Percentiles rank a stretch among this genome's conserved stretches.
Evolutionary conservation across 2,888 invertebrate genomes (phyloP).

Genomic region (Sipha maydis): DNA sequence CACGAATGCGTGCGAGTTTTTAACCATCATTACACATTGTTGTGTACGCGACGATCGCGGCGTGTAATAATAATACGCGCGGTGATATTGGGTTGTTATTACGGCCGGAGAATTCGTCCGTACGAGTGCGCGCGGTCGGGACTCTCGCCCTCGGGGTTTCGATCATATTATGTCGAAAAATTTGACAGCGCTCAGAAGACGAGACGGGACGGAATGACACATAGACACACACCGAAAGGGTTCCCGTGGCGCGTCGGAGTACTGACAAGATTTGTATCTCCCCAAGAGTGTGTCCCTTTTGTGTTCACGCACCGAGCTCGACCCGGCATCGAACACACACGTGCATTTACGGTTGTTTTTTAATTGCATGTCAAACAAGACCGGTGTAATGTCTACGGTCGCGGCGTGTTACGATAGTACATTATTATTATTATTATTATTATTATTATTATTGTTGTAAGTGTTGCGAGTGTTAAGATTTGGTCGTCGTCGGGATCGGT

Average conservation of each 20-base stretch:
- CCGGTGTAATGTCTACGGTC: background rate
- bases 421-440: too few species aligned
- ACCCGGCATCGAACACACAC: background rate
- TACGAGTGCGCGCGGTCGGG: background rate
- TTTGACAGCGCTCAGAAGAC: conserved; percentile 37
- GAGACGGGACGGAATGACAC: background rate
- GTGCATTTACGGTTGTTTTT: conserved; percentile 48
- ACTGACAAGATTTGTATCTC: conserved; percentile 11
- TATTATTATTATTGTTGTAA: too few species aligned
- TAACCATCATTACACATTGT: conserved; percentile 17
- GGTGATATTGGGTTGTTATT: conserved; percentile 4
- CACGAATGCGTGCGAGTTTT: background rate
- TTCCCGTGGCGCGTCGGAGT: conserved; percentile 1
- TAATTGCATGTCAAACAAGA: conserved; percentile 51
- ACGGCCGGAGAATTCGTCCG: background rate
- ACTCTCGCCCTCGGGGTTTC: background rate
- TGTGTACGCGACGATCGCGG: background rate
- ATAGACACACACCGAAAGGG: background rate
- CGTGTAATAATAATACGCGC: background rate
- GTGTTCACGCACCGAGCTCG: conserved; percentile 1
- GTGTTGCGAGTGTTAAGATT: background rate
- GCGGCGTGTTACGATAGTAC: background rate
- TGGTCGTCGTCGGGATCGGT: background rate
- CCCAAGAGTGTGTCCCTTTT: conserved; percentile 10
- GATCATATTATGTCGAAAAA: conserved; percentile 42